These are phyloP conservation scores for Anastrepha ludens DNA, from an alignment of 1,140 invertebrate species.

Conservation along the genomic window DNA sequence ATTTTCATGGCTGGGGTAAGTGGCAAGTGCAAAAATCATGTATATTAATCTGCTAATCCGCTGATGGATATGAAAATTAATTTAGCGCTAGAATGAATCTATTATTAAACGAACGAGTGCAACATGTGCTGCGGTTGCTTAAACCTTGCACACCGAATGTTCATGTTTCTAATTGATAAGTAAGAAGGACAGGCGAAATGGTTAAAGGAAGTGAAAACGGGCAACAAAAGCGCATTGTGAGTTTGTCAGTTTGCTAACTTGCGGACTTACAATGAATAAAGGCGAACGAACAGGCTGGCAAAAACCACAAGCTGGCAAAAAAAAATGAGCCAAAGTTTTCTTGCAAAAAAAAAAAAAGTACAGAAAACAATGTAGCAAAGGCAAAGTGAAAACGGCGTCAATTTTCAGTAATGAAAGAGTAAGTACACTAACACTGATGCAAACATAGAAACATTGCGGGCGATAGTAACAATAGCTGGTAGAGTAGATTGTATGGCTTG, in stretches of 20 bases:
- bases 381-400: slow-evolving; percentile 31
- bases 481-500: neutral
- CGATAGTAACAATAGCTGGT: neutral
- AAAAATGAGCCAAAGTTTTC: slow-evolving; percentile 20
- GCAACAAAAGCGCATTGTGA: neutral
- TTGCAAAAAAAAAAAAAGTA: neutral
- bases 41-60: neutral
- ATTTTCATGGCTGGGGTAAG: neutral
- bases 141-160: neutral
- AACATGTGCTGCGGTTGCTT: neutral
- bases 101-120: neutral
- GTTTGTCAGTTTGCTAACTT: neutral
- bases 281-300: neutral
- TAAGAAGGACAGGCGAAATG: neutral
- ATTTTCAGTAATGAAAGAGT: slow-evolving; percentile 45
- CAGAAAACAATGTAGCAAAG: neutral
- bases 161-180: slow-evolving; percentile 1
- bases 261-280: neutral
- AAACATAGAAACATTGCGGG: neutral
- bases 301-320: slow-evolving; percentile 28
- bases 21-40: too few species aligned
- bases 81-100: neutral
- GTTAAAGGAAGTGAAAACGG: slow-evolving; percentile 33
- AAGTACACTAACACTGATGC: neutral
- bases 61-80: neutral